These are phyloP conservation scores for Drosophila melanica DNA, from an alignment of 1,140 invertebrate species.

Conservation along the genomic window DNA sequence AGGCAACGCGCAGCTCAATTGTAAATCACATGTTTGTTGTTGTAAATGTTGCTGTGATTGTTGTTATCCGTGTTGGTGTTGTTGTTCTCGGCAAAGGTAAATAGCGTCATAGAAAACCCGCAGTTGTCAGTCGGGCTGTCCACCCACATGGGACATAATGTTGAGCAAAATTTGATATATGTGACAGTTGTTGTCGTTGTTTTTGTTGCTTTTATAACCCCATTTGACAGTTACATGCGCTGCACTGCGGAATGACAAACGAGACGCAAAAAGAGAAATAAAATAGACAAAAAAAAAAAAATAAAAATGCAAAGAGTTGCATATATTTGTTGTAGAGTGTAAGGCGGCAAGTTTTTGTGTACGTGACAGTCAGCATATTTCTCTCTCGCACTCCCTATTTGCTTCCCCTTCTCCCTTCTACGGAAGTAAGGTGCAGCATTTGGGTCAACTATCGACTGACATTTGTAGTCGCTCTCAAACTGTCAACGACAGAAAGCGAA, in stretches of 20 bases:
- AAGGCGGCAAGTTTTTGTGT: constrained; percentile 26
- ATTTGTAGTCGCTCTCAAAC: constrained; percentile 65
- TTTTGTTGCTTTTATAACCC: constrained; percentile 22
- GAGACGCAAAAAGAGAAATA: constrained; percentile 24
- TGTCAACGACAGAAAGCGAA: constrained; percentile 55
- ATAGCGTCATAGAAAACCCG: constrained; percentile 68
- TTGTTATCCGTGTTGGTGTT: constrained; percentile 12
- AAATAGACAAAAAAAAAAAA: constrained; percentile 5
- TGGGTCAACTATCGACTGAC: constrained; percentile 78
- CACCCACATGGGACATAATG: constrained; percentile 23
- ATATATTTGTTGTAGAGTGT: constrained; percentile 26
- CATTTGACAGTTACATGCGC: constrained; percentile 68
- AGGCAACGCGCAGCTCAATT: constrained; percentile 34
- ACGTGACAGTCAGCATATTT: constrained; percentile 57
- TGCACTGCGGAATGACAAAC: constrained; percentile 64
- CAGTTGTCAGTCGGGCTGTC: constrained; percentile 47
- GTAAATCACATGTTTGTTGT: constrained; percentile 37
- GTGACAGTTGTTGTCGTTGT: constrained; percentile 26
- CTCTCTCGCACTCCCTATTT: neutral
- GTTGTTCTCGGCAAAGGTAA: constrained; percentile 69
- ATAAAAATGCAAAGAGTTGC: constrained; percentile 44
- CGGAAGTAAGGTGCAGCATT: constrained; percentile 33
- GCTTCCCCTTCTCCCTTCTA: neutral
- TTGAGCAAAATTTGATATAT: constrained; percentile 57
- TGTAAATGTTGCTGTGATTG: neutral